Base-by-base conservation (phyloP, 1,140 invertebrate species). In the Lordiphosa collinella region DNA sequence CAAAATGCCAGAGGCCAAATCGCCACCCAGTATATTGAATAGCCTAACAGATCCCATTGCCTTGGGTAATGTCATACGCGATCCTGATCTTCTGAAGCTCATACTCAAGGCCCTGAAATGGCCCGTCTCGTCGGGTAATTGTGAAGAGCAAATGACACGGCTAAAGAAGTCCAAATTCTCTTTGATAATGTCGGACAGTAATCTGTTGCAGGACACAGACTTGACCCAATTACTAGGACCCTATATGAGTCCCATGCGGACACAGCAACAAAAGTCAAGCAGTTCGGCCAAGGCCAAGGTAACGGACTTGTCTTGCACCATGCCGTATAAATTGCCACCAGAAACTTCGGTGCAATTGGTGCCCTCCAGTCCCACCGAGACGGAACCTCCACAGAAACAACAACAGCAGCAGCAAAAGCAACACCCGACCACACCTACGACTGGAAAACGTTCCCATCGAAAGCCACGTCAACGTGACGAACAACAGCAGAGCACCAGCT, bases 51-150 rank as follows among this genome's bases (percentile, higher is more conserved):
- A 88, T 18, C 51, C 76, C 3, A 75, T 89, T 51, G 67, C 73
- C 10, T 48, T 89, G 13, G 88, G 88, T 4, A 73, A 72, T 38
- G 84, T 88, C 7, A 88, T 89, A 16, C 63, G 82, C 31, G 88
- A 89, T 71, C 58, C 69, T 1, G 84, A 89, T 53, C 52, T 89
- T n/a, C 44, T 89, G 4, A 89, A 74, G 50, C 63, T 89, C 1
- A 89, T 89, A 47, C 50, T 89, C 2, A 88, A 88, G 34, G 87
- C 88, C 0, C 59, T 89, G 0, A 87, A 89, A 66, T 89, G 88
- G 88, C 79, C 86, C 13, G 64, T 86, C 2, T 76, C 69, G 16
- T 49, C 50, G 10, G 59, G 50, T 4, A 89, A 75, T 32, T 65
- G 82, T 14, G 70, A 88, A 2, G 56, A 70, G 18, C 88, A 89